These are phyloP conservation scores for Garra rufa DNA, from an alignment of 2,113 vertebrate species.

Conservation along the genomic window DNA sequence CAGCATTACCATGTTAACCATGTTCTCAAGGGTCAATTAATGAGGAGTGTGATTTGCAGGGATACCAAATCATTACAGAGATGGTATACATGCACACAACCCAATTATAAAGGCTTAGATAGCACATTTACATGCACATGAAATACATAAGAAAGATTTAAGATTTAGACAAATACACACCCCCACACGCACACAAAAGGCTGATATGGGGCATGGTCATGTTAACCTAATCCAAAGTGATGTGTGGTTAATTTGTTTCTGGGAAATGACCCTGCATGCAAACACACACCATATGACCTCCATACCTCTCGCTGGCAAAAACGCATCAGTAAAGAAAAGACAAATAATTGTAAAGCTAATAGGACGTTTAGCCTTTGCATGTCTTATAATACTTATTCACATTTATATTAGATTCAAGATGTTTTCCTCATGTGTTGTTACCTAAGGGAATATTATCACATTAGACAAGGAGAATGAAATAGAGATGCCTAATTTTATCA, in stretches of 20 bases:
- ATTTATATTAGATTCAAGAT: background rate
- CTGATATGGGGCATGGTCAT: constrained; percentile 61
- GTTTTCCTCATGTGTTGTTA: background rate
- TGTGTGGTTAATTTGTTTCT: constrained; percentile 75
- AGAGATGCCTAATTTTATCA: background rate
- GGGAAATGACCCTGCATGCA: constrained; percentile 72
- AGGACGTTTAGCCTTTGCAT: background rate
- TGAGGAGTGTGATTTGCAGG: constrained; percentile 41
- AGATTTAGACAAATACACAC: constrained; percentile 5
- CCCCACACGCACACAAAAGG: constrained; percentile 26
- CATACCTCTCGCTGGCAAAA: constrained; percentile 60
- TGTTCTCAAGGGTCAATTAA: constrained; percentile 59
- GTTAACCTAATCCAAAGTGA: constrained; percentile 75
- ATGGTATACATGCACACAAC: constrained; percentile 7
- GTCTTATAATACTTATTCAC: background rate
- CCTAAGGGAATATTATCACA: background rate
- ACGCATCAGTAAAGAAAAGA: background rate
- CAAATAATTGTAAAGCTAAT: background rate
- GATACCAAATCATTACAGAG: constrained; percentile 52
- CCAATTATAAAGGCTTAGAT: constrained; percentile 51
- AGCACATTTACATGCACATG: constrained; percentile 23
- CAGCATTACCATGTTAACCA: constrained; percentile 57
- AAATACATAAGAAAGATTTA: background rate
- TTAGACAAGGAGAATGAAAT: background rate
- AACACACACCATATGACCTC: constrained; percentile 69